These are phyloP conservation scores for Pantala flavescens DNA, from an alignment of 1,140 invertebrate genomes.

Conservation along the genomic window DNA sequence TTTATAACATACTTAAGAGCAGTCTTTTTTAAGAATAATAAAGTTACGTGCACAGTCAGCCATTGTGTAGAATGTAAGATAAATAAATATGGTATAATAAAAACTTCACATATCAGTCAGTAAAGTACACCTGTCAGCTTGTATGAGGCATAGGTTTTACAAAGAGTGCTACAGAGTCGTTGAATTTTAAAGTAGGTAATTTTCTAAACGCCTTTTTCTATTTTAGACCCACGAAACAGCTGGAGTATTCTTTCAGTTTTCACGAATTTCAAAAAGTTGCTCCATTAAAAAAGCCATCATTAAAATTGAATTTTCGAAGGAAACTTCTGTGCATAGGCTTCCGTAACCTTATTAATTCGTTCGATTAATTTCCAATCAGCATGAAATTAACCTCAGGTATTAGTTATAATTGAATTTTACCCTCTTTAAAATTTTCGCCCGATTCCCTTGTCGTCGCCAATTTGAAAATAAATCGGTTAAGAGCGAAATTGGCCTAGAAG, in stretches of 20 bases:
- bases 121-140: background rate
- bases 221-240: background rate
- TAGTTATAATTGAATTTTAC: no score
- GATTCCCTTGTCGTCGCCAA: no score
- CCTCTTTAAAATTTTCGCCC: no score
- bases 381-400: no score
- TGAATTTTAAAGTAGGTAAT: no score
- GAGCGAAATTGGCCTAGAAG: no score
- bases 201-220: background rate
- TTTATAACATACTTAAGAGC: background rate
- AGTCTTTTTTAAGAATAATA: conserved; percentile 2
- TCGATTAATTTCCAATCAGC: no score
- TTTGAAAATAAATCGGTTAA: no score
- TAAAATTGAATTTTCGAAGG: background rate
- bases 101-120: background rate
- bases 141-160: background rate
- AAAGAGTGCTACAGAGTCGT: no score
- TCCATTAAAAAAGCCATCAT: background rate
- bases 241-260: background rate
- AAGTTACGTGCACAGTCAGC: background rate
- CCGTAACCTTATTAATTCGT: no score
- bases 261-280: background rate
- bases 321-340: background rate
- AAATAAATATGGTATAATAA: background rate
- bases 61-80: background rate